A percentile compares a stretch with the other conserved stretches of the same genome.
phyloP scores from a whole-genome alignment of 2,113 vertebrate genomes.

The Chloroceryle aenea region DNA sequence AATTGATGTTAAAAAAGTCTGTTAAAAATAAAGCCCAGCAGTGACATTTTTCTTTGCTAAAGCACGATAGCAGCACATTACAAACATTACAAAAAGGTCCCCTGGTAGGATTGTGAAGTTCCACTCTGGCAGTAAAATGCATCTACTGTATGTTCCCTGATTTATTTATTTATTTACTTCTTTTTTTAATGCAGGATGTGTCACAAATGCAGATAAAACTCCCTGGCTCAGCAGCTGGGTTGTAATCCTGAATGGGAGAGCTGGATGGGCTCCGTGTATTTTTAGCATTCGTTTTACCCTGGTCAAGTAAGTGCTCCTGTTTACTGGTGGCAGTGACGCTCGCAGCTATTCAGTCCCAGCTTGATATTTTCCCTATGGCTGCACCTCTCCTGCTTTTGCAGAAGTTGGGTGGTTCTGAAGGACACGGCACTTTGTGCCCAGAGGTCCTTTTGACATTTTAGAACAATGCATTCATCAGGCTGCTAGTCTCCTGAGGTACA shows the following conservation, averaged over 20 bases:
- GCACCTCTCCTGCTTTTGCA: conserved; percentile 1
- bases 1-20: conserved; percentile 79
- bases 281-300: neutral
- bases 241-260: neutral
- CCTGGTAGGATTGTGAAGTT: conserved; percentile 73
- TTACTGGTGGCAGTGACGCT: neutral
- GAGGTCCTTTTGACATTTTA: conserved; percentile 55
- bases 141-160: conserved; percentile 59
- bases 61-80: conserved; percentile 77
- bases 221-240: neutral
- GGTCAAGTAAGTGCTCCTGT: neutral
- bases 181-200: neutral
- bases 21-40: conserved; percentile 81
- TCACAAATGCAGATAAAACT: conserved; percentile 49
- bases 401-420: conserved; percentile 45
- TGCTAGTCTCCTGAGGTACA: conserved; percentile 36
- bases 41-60: conserved; percentile 82
- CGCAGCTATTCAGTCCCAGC: neutral
- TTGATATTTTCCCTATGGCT: conserved; percentile 42
- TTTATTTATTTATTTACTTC: neutral
- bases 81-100: conserved; percentile 79
- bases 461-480: conserved; percentile 45
- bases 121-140: conserved; percentile 75
- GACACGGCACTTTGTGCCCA: neutral
- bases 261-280: neutral